Evolutionary conservation across 2,113 vertebrate species (phyloP), one percentile per base, ranked within the genome.

Genomic region (Pangasianodon gigas): DNA sequence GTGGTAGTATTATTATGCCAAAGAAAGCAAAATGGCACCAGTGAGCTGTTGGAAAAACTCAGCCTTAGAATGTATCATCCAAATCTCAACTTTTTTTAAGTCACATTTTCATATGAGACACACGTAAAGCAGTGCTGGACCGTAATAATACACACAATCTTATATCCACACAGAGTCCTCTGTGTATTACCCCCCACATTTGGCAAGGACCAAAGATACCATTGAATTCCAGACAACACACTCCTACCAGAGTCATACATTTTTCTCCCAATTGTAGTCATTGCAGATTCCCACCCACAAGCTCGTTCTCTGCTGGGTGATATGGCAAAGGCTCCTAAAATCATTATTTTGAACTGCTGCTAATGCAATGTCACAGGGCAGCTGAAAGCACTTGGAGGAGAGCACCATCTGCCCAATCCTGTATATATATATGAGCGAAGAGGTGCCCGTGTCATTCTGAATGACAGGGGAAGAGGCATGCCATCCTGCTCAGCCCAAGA

Each of bases 1-100:
- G 32, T 71, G 86, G 71, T 84, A 80, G 19, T 84, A 81, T 84
- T 60, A 79, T 44, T 44, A 51, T 84, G 87, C 91, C 91, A 92
- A 91, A 92, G 87, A 77, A 87, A 81, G 52, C 75, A 51, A 89
- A 92, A 46, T 88, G 86, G 88, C 89, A 81, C 85, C 37, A 52
- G 77, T 71, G 69, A 92, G 91, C 88, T 67, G 26, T 29, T 90
- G 82, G 84, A 52, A 79, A 87, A 69, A 80, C 24, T 29, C 69
- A 86, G 83, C 44, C 77, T 75, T 77, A 67, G 83, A 51, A 87
- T 85, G n/a, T 19, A 77, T 84, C 46, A n/a, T 87, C 48, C 56
- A 75, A 82, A 89, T 65, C 81, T 58, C 80, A 51, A 32, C 41
- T 58, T 52, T n/a, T 82, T 60, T 51, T 65, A 32, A n/a, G 77